Evolutionary conservation across 2,797 vertebrate genomes (phyloP).

Genomic region (Paratrypauchen microcephalus): DNA sequence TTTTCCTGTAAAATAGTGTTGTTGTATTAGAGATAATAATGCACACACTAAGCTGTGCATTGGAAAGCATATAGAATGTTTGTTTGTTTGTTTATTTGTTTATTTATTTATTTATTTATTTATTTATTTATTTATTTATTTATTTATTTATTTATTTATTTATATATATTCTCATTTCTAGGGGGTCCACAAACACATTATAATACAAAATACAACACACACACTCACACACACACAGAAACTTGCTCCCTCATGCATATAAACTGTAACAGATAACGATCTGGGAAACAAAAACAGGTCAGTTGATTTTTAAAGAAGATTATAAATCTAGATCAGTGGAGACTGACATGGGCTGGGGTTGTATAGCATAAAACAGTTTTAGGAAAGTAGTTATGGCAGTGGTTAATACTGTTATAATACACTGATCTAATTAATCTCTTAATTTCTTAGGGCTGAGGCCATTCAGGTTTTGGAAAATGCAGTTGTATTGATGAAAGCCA

Average conservation of each 20-base stretch:
- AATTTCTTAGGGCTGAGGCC: background rate
- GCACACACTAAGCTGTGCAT: background rate
- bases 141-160: too few relatives aligned
- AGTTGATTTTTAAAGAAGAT: constrained; percentile 23
- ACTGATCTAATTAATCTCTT: background rate
- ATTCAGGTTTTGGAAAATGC: background rate
- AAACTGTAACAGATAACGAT: background rate
- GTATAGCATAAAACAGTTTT: background rate
- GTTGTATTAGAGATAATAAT: background rate
- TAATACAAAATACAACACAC: too few relatives aligned
- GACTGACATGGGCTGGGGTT: background rate
- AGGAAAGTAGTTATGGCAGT: background rate
- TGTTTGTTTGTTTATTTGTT: too few relatives aligned
- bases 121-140: too few relatives aligned
- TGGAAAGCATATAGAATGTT: background rate
- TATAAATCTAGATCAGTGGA: constrained; percentile 37
- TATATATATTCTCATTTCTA: too few relatives aligned
- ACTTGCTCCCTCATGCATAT: too few relatives aligned
- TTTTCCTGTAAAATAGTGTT: background rate
- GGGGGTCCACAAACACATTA: too few relatives aligned
- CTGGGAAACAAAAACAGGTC: constrained; percentile 17
- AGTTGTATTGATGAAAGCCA: background rate
- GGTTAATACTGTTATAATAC: background rate
- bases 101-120: too few relatives aligned
- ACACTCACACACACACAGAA: too few relatives aligned